A percentile compares a stretch with the other conserved stretches of the same genome.
Conservation (phyloP, 1,140 invertebrate genomes). For the Lepidurus couesii region DNA sequence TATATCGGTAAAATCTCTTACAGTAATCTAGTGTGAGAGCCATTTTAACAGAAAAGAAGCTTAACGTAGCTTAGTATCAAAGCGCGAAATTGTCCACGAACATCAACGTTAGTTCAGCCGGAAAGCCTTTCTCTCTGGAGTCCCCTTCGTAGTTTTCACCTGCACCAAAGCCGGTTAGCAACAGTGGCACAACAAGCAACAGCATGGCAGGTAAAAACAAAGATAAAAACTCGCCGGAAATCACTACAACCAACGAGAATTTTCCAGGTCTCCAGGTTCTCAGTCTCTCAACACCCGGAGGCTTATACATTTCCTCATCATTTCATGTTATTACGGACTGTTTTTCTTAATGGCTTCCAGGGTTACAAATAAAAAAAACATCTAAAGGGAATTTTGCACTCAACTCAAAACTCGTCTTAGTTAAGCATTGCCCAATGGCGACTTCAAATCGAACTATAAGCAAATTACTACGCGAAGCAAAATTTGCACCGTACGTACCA, state of each 20-base stretch:
- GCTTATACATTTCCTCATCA: no score
- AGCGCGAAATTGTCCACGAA: neutral
- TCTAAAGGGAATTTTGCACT: no score
- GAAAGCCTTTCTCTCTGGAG: neutral
- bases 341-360: no score
- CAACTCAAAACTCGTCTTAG: no score
- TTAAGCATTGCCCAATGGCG: no score
- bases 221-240: neutral
- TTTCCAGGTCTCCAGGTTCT: neutral
- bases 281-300: neutral
- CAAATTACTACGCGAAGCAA: no score
- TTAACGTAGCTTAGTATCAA: neutral
- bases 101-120: neutral
- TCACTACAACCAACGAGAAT: neutral
- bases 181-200: constrained; percentile 1
- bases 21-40: neutral
- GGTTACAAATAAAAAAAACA: no score
- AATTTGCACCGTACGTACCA: no score
- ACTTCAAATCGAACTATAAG: no score
- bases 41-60: neutral
- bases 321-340: no score
- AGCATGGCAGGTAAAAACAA: neutral
- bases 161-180: neutral
- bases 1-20: no score
- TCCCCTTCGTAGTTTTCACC: neutral